Percentiles rank a stretch among this genome's conserved stretches.
Evolutionary conservation across 2,113 vertebrate genomes (phyloP).

Genomic region (Pelobates fuscus): DNA sequence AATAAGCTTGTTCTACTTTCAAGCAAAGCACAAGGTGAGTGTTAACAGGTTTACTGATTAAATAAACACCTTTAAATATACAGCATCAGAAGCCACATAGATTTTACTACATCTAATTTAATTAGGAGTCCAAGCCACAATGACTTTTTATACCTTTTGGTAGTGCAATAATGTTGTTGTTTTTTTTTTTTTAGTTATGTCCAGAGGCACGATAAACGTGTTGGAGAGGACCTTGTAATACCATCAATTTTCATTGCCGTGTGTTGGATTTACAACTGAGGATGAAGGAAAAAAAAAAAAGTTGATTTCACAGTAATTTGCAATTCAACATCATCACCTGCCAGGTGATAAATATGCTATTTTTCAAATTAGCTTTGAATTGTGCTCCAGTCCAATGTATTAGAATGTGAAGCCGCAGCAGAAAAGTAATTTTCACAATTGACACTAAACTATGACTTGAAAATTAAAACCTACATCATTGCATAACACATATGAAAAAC

Average conservation of each 20-base stretch:
- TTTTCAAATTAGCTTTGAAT: conserved; percentile 52
- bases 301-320: conserved; percentile 50
- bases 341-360: conserved; percentile 53
- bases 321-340: conserved; percentile 52
- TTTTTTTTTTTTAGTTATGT: conserved; percentile 8
- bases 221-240: conserved; percentile 7
- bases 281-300: conserved; percentile 4
- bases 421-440: conserved; percentile 51
- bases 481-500: conserved; percentile 1
- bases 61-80: conserved; percentile 24
- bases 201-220: conserved; percentile 32
- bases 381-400: conserved; percentile 49
- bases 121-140: conserved; percentile 26
- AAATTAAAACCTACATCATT: conserved; percentile 41
- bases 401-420: conserved; percentile 49
- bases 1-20: background rate
- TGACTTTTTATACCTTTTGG: background rate
- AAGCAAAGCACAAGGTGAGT: background rate
- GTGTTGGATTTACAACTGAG: conserved; percentile 12
- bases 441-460: conserved; percentile 49
- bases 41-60: conserved; percentile 16
- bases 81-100: conserved; percentile 1
- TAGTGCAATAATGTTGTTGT: conserved; percentile 9
- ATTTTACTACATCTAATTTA: conserved; percentile 34
- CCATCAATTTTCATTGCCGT: conserved; percentile 13